Conservation (phyloP, 2,888 invertebrate genomes). For the Gnatocerus cornutus region DNA sequence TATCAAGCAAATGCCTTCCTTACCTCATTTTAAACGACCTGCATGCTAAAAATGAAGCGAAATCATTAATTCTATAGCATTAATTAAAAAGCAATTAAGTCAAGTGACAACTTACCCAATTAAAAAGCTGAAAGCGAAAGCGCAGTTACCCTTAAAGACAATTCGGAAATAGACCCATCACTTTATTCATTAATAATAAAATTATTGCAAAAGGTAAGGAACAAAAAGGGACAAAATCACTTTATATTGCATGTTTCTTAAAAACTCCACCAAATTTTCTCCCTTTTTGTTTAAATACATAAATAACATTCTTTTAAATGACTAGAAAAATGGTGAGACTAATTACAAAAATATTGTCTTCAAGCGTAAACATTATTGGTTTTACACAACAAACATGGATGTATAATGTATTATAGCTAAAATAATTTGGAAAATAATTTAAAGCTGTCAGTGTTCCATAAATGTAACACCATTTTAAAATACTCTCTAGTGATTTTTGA, state of each 20-base stretch:
- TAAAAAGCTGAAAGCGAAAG: constrained; percentile 46
- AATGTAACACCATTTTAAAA: constrained; percentile 1
- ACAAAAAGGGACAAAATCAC: constrained; percentile 15
- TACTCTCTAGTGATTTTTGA: too few relatives aligned
- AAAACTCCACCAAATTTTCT: constrained; percentile 5
- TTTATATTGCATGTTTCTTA: background rate
- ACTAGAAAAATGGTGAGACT: constrained; percentile 32
- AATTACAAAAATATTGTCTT: constrained; percentile 37
- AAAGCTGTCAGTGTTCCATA: background rate
- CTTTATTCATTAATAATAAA: constrained; percentile 17
- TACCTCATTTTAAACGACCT: constrained; percentile 61
- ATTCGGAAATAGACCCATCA: constrained; percentile 22
- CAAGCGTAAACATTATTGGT: constrained; percentile 33
- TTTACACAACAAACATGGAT: constrained; percentile 21
- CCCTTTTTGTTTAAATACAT: constrained; percentile 14
- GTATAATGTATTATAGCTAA: constrained; percentile 8
- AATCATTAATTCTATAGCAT: constrained; percentile 44
- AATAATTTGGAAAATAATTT: too few relatives aligned
- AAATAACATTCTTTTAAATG: constrained; percentile 16
- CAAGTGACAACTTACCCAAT: constrained; percentile 43
- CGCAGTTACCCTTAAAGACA: constrained; percentile 51
- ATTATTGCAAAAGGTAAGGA: constrained; percentile 14
- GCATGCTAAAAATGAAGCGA: constrained; percentile 61
- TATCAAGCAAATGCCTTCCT: constrained; percentile 58
- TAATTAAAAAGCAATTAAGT: constrained; percentile 14